These are phyloP conservation scores for Zosterops pallidus DNA, from an alignment of 2,113 vertebrate species.

Conservation along the genomic window DNA sequence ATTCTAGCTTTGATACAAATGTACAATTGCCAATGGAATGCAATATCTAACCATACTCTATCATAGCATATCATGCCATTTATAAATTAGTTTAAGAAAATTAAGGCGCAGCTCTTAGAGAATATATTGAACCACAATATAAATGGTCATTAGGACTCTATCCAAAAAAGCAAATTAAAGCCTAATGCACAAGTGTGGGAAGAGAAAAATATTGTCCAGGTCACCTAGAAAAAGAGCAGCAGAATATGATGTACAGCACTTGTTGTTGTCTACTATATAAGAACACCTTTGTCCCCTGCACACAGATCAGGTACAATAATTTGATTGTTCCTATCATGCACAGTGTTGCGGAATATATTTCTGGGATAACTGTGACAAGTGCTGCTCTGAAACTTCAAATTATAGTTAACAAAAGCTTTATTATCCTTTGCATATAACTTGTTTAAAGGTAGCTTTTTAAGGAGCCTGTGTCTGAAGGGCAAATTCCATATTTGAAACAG, in stretches of 20 bases:
- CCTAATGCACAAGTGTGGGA: background rate
- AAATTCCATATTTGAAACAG: background rate
- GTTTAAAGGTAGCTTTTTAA: background rate
- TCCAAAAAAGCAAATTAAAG: background rate
- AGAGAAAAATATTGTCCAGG: background rate
- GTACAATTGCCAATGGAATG: background rate
- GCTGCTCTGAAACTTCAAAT: background rate
- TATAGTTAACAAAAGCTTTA: background rate
- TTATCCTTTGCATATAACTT: background rate
- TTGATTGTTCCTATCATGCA: background rate
- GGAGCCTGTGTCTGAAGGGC: background rate
- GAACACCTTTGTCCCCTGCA: background rate
- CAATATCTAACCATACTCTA: background rate
- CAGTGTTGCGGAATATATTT: background rate
- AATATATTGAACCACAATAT: background rate
- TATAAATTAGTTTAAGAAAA: background rate
- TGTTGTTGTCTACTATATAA: background rate
- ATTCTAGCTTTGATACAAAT: background rate
- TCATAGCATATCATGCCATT: background rate
- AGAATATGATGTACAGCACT: background rate
- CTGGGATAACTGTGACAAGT: background rate
- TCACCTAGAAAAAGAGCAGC: background rate
- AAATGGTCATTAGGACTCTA: background rate
- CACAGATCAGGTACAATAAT: background rate
- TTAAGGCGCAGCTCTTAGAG: background rate